Conservation (phyloP, 2,888 invertebrate genomes). For the Drosophila flavopinicola region DNA sequence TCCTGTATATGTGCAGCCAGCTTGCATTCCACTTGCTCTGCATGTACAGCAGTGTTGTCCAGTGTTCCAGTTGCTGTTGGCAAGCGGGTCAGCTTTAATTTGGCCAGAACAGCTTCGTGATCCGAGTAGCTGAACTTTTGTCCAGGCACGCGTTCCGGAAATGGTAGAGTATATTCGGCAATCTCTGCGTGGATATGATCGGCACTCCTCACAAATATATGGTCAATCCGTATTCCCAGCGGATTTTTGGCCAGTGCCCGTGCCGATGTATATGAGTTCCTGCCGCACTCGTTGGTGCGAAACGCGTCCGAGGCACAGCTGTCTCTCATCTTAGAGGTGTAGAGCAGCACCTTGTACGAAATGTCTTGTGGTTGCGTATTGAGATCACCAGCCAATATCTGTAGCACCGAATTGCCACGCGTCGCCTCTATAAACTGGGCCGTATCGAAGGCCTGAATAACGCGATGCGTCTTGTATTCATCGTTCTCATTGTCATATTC, state of each 20-base stretch:
- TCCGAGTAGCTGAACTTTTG: constrained; percentile 93
- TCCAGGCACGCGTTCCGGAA: constrained; percentile 90
- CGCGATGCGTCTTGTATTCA: constrained; percentile 95
- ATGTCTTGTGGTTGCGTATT: constrained; percentile 95
- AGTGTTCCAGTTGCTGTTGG: constrained; percentile 3
- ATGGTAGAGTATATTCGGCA: constrained; percentile 88
- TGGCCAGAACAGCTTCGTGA: constrained; percentile 92
- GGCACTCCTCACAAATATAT: constrained; percentile 88
- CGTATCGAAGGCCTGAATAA: constrained; percentile 96
- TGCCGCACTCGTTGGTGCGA: constrained; percentile 91
- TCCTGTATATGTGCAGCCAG: too few relatives aligned
- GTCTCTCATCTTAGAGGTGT: constrained; percentile 86
- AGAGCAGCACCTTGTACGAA: constrained; percentile 88
- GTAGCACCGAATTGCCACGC: constrained; percentile 90
- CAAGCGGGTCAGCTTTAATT: constrained; percentile 73
- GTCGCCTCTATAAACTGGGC: constrained; percentile 97
- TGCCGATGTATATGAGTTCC: constrained; percentile 92
- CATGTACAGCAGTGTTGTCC: constrained; percentile 1
- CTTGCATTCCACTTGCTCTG: constrained; percentile 42
- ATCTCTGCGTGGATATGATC: constrained; percentile 84
- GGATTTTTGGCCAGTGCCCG: constrained; percentile 86
- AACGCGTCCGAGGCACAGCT: constrained; percentile 83
- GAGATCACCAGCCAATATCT: constrained; percentile 96
- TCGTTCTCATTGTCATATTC: constrained; percentile 94
- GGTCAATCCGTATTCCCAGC: constrained; percentile 95